Percentiles rank a stretch among this genome's conserved stretches.
Evolutionary conservation across 1,140 invertebrate genomes (phyloP).

Genomic region (Pogonus chalceus): DNA sequence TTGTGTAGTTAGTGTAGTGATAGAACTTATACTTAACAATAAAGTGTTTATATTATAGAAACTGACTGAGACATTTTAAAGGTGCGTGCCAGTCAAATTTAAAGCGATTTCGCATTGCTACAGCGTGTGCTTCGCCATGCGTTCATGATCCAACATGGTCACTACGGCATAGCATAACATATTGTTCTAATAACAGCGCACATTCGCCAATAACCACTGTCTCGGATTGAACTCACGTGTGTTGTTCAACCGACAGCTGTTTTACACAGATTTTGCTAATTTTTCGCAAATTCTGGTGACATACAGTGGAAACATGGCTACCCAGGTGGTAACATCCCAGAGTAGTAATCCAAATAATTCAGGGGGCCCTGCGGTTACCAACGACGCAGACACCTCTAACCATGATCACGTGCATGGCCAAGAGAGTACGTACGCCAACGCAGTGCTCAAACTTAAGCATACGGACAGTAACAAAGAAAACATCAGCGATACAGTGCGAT

Average conservation of each 20-base stretch:
- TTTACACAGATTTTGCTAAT: constrained; percentile 9
- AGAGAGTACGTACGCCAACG: constrained; percentile 1
- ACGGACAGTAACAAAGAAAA: constrained; percentile 24
- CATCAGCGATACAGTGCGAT: constrained; percentile 14
- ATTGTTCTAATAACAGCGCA: constrained; percentile 19
- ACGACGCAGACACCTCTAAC: constrained; percentile 16
- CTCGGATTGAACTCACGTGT: constrained; percentile 18
- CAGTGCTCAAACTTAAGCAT: neutral
- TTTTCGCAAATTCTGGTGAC: neutral
- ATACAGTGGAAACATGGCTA: constrained; percentile 2
- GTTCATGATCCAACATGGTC: constrained; percentile 32
- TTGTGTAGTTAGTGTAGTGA: neutral
- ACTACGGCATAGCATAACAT: constrained; percentile 28
- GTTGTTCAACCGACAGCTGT: constrained; percentile 1
- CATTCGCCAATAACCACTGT: neutral
- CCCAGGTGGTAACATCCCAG: constrained; percentile 16
- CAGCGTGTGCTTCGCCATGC: constrained; percentile 22
- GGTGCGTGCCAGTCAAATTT: neutral
- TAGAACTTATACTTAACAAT: neutral
- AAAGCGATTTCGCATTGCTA: neutral
- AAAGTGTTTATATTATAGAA: neutral
- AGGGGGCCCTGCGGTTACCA: constrained; percentile 13
- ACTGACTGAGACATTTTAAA: neutral
- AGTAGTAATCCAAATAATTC: constrained; percentile 10
- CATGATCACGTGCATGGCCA: constrained; percentile 28